phyloP scores from a whole-genome alignment of 2,888 invertebrate species.

The Hirtodrosophila confusa region DNA sequence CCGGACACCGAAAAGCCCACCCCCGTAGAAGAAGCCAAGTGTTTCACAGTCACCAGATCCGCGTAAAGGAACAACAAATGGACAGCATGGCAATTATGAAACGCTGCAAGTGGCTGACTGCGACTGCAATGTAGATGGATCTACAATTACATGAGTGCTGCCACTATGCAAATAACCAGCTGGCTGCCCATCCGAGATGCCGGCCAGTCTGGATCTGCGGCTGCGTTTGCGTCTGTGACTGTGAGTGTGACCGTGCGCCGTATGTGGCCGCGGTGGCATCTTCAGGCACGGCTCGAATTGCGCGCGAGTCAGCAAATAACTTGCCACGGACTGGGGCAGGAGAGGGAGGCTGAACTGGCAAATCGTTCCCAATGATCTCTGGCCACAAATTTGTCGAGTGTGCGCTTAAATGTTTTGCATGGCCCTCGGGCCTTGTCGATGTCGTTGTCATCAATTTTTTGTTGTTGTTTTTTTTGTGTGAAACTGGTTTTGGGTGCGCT shows the following conservation, averaged over 20 bases:
- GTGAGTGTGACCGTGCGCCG: constrained; percentile 28
- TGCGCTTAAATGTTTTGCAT: constrained; percentile 78
- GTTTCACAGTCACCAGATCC: constrained; percentile 23
- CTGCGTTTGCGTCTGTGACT: constrained; percentile 36
- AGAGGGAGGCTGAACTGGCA: constrained; percentile 3
- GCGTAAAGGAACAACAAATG: constrained; percentile 30
- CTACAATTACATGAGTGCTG: constrained; percentile 73
- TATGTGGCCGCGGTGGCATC: constrained; percentile 55
- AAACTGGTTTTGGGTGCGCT: constrained; percentile 61
- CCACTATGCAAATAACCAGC: constrained; percentile 28
- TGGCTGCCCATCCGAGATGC: constrained; percentile 39
- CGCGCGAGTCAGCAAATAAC: constrained; percentile 71
- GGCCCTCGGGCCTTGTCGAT: constrained; percentile 36
- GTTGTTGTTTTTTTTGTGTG: background rate
- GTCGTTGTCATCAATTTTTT: constrained; percentile 70
- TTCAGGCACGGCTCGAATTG: constrained; percentile 42
- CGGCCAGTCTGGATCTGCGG: constrained; percentile 40
- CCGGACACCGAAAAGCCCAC: constrained; percentile 25
- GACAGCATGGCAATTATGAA: constrained; percentile 59
- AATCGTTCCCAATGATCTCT: constrained; percentile 54
- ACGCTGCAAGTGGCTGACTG: constrained; percentile 56
- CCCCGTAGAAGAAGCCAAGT: constrained; percentile 27
- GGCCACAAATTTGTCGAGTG: constrained; percentile 78
- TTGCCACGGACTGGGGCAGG: constrained; percentile 12
- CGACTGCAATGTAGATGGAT: constrained; percentile 31